Percentiles rank a stretch among this genome's conserved stretches.
These are phyloP conservation scores for Gallinago solitaria DNA, from an alignment of 2,797 vertebrate genomes.

Conservation along the genomic window DNA sequence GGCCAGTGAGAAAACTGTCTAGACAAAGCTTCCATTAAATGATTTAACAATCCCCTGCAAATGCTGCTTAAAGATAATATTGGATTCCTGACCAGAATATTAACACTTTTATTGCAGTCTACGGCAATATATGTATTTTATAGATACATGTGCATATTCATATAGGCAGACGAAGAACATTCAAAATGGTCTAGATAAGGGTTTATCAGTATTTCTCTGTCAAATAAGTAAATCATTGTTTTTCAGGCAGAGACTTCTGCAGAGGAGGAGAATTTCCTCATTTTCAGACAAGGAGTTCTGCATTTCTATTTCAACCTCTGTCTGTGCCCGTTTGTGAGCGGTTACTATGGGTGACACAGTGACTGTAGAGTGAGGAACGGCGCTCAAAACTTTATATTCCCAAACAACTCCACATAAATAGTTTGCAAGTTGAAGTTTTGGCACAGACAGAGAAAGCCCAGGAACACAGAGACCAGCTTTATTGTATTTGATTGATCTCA, in stretches of 20 bases:
- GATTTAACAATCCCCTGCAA: slow-evolving; percentile 50
- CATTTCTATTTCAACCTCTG: neutral
- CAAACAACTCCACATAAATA: neutral
- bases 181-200: neutral
- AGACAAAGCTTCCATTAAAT: slow-evolving; percentile 54
- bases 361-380: neutral
- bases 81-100: slow-evolving; percentile 28
- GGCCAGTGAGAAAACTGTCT: slow-evolving; percentile 39
- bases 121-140: neutral
- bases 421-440: neutral
- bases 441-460: neutral
- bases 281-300: neutral
- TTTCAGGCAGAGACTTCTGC: neutral
- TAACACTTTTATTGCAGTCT: slow-evolving; percentile 4
- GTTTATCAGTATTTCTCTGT: neutral
- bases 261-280: neutral
- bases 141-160: neutral
- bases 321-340: neutral
- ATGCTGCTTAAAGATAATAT: slow-evolving; percentile 40
- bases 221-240: neutral
- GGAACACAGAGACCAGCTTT: neutral
- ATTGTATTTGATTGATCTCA: neutral
- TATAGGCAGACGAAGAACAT: neutral
- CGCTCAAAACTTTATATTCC: neutral
- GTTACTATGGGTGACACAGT: neutral